A percentile compares a stretch with the other conserved stretches of the same genome.
Evolutionary conservation across 2,888 invertebrate species (phyloP).

Genomic region (Dyspetes luteomarginatus): DNA sequence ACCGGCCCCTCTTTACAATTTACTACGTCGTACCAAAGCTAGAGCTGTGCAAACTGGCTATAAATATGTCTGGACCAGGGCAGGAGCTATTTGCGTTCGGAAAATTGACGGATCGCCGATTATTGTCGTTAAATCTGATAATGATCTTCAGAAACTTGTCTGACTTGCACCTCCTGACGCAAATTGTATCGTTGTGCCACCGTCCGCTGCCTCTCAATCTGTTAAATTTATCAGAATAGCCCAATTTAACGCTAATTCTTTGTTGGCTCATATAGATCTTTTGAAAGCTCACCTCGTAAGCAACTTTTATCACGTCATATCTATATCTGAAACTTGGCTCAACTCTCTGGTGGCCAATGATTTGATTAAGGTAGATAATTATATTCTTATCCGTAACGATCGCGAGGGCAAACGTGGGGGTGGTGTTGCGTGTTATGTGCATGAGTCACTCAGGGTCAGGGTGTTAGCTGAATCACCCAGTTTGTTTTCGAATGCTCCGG

Average conservation of each 20-base stretch:
- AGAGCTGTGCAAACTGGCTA: not conserved
- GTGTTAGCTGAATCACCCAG: not conserved
- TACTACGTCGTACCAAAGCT: not conserved
- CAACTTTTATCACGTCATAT: not conserved
- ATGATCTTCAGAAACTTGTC: not conserved
- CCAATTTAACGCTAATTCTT: not conserved
- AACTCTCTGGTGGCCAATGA: not conserved
- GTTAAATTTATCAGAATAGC: not conserved
- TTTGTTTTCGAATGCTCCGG: conserved; percentile 1
- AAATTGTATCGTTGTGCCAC: not conserved
- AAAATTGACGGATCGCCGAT: not conserved
- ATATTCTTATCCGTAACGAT: conserved; percentile 20
- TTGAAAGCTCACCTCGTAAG: not conserved
- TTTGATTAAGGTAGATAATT: not conserved
- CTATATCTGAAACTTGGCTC: conserved; percentile 28
- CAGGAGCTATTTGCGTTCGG: not conserved
- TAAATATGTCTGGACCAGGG: not conserved
- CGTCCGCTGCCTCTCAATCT: not conserved
- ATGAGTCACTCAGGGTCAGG: conserved; percentile 4
- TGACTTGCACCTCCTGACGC: not conserved
- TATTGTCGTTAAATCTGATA: not conserved
- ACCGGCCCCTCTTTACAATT: not conserved
- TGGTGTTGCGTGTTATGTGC: conserved; percentile 15
- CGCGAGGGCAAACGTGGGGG: too few relatives aligned
- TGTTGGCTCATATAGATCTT: not conserved